Evolutionary conservation across 2,888 invertebrate species (phyloP).

Genomic region (Phragmatobia fuliginosa): DNA sequence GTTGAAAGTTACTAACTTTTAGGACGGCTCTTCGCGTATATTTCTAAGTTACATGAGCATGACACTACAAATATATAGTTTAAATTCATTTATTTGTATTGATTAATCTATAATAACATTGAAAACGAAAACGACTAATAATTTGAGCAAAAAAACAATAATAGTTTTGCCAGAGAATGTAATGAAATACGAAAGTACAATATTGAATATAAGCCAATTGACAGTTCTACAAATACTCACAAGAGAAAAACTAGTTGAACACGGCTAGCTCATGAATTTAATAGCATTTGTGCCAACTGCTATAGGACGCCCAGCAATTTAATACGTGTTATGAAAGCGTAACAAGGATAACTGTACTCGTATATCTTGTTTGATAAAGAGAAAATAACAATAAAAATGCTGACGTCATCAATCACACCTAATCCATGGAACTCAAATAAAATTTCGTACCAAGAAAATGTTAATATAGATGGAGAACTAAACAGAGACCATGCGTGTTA

Average conservation of each 20-base stretch:
- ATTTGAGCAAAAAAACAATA: too few species aligned
- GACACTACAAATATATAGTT: too few species aligned
- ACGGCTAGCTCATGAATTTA: constrained; percentile 1
- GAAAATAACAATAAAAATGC: neutral
- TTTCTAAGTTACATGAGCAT: too few species aligned
- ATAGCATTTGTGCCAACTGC: neutral
- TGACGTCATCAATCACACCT: too few species aligned
- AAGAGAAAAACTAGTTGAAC: neutral
- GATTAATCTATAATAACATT: too few species aligned
- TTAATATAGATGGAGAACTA: too few species aligned
- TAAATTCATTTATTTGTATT: too few species aligned
- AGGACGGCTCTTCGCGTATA: too few species aligned
- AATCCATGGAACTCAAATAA: too few species aligned
- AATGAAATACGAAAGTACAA: neutral
- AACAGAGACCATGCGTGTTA: neutral
- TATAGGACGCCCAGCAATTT: neutral
- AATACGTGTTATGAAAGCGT: neutral
- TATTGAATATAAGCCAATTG: neutral
- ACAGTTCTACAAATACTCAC: neutral
- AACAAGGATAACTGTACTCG: neutral
- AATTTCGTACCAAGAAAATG: too few species aligned
- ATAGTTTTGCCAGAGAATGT: neutral
- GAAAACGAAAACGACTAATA: too few species aligned
- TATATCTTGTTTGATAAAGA: neutral
- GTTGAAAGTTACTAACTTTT: too few species aligned